Percentiles rank a stretch among this genome's conserved stretches.
Evolutionary conservation across 92 coral and sea anemone species (phyloP).

Genomic region (Parazoanthus swiftii): DNA sequence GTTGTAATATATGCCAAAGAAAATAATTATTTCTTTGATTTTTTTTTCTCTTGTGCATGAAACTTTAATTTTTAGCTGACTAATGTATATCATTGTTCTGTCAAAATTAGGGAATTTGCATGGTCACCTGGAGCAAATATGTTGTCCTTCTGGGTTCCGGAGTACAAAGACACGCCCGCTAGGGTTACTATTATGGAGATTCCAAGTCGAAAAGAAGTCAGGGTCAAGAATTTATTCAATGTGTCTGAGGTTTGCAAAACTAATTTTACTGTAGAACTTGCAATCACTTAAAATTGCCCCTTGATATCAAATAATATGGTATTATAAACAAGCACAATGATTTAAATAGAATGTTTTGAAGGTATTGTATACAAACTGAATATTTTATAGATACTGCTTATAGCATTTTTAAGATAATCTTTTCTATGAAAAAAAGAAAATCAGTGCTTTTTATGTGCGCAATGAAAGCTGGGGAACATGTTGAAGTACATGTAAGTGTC

Average conservation of each 20-base stretch:
- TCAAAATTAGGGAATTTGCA: constrained; percentile 78
- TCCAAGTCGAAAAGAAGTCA: constrained; percentile 82
- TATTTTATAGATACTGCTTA: too few relatives aligned
- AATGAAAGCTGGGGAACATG: too few relatives aligned
- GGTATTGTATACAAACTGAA: not conserved
- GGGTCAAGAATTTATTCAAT: constrained; percentile 95
- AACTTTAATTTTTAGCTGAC: not conserved
- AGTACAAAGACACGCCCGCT: constrained; percentile 92
- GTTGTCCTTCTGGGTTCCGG: constrained; percentile 99
- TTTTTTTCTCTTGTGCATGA: too few relatives aligned
- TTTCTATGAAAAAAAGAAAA: too few relatives aligned
- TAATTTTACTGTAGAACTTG: not conserved
- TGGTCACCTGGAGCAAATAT: constrained; percentile 93
- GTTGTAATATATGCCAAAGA: too few relatives aligned
- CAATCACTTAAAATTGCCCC: not conserved
- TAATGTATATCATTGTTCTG: not conserved
- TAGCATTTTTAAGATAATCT: too few relatives aligned
- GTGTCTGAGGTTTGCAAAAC: constrained; percentile 79
- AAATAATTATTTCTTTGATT: too few relatives aligned
- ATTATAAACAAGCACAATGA: too few relatives aligned
- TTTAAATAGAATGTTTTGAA: too few relatives aligned
- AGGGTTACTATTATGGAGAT: constrained; percentile 96
- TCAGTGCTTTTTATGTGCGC: too few relatives aligned
- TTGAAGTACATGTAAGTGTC: too few relatives aligned
- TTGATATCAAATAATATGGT: not conserved